Base-by-base conservation (phyloP, 2,888 invertebrate species). In the Priocnemis perturbator region DNA sequence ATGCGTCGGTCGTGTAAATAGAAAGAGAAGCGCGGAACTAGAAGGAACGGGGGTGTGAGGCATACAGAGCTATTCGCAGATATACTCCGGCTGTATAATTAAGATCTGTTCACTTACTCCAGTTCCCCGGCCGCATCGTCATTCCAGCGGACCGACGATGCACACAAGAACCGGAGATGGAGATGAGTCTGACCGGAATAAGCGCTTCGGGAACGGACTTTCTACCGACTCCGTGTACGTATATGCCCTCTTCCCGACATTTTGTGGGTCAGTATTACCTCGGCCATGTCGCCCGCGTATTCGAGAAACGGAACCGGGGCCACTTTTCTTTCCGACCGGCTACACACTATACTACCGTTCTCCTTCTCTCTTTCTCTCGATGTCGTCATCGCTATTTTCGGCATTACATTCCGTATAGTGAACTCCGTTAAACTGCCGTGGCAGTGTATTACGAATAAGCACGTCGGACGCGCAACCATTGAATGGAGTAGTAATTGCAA, bases 261-360 rank as follows among this genome's bases (percentile, higher is more conserved):
- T 74, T 72, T 74, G 67, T 74, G 67, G 74, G 72, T 74, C 64
- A 72, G 69, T 69, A 59, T 66, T 55, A 68, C 73, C 57, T 47
- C 20, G 58, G 26, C 58, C 62, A 66, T 19, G 20, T 45, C 67
- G 37, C 30, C n/a, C n/a, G 50, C n/a, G 50, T 47, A 47, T 47
- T 19, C 19, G 37, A 55, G 57, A 52, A 48, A 56, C 17, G 44
- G 14, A 17, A 67, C 48, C 17, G 23, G 19, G 14, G 15, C 21
- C 19, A 11, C 17, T 52, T 60, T 47, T 48, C n/a, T n/a, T 50
- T 64, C 52, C 20, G 20, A 19, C 47, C 47, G 47, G 15, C 26
- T n/a, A n/a, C n/a, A n/a, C n/a, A n/a, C n/a, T n/a, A n/a, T n/a
- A n/a, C n/a, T 37, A 37, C 37, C 37, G 37, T 50, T 50, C 50